Base-by-base conservation (phyloP, 1,140 invertebrate species). In the Drosophila mayri region DNA sequence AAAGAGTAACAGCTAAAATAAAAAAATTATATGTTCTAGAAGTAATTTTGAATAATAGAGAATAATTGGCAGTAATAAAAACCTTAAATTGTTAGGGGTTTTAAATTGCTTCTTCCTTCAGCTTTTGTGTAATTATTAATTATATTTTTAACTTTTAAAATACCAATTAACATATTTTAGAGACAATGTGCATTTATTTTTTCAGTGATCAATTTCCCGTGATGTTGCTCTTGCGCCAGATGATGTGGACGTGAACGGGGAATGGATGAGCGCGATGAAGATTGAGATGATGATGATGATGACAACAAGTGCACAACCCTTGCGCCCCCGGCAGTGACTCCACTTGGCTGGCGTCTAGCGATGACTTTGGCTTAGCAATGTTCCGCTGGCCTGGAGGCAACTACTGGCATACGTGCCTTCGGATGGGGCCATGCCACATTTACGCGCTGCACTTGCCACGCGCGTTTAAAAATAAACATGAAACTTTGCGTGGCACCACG, bases 291-390 rank as follows among this genome's bases (percentile, higher is more conserved):
- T 54, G 63, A 68, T 60, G 64, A 82, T 85, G 81, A 86, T 65
- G 82, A 79, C 79, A 87, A 81, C 75, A 86, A 86, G 83, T 81
- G 82, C 82, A 86, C 84, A 87, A 88, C 83, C 72, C 83, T 83
- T 88, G 88, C 44, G 76, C 76, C 76, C 64, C 75, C 65, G 57
- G 60, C 66, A 49, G 38, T 75, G 68, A 71, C 77, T 78, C 79
- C 65, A 63, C 59, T 77, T 74, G 54, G 32, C 50, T 58, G 37
- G 61, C 67, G 35, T 63, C 64, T 85, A 68, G 35, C 52, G 4
- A 43, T 77, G 37, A 35, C 62, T 77, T 77, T 59, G 67, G 57
- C 62, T 62, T 76, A 62, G 54, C 46, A 37, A 54, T 46, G 64
- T 59, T 37, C 52, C 68, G 54, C 30, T 54, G 49, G 43, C 50